Conservation (phyloP, 1,140 invertebrate genomes). For the Macrocentrus cingulum region DNA sequence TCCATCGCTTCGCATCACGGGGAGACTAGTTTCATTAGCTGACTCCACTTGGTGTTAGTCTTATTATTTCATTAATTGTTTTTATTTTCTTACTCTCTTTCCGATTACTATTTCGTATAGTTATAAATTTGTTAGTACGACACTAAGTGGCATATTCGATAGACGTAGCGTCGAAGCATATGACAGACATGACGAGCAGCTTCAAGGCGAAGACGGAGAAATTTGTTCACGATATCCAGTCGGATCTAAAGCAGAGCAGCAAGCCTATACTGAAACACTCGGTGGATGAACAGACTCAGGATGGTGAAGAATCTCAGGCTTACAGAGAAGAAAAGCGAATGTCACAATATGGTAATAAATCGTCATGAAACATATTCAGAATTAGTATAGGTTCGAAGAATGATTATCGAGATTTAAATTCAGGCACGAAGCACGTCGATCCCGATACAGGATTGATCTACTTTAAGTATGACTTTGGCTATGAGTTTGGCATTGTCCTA, state of each 20-base stretch:
- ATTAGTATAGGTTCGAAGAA: not conserved
- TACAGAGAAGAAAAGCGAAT: slow-evolving; percentile 71
- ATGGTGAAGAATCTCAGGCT: slow-evolving; percentile 64
- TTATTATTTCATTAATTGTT: slow-evolving; percentile 10
- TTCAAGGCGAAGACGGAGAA: slow-evolving; percentile 73
- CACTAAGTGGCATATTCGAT: slow-evolving; percentile 41
- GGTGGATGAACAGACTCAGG: slow-evolving; percentile 43
- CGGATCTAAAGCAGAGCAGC: slow-evolving; percentile 61
- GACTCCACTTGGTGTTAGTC: slow-evolving; percentile 8
- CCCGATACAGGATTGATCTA: slow-evolving; percentile 77
- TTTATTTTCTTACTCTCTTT: not conserved
- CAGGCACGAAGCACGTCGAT: slow-evolving; percentile 77
- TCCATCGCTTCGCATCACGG: slow-evolving; percentile 15
- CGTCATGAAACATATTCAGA: not conserved
- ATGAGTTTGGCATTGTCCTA: slow-evolving; percentile 75
- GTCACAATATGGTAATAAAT: slow-evolving; percentile 68
- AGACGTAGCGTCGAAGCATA: slow-evolving; percentile 65
- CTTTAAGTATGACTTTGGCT: slow-evolving; percentile 83
- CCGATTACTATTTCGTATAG: not conserved
- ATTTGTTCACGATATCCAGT: slow-evolving; percentile 68
- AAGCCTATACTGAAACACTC: slow-evolving; percentile 62
- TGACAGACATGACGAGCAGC: slow-evolving; percentile 68
- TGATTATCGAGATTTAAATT: slow-evolving; percentile 25
- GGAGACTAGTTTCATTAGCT: slow-evolving; percentile 1
- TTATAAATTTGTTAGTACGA: slow-evolving; percentile 15